Evolutionary conservation across 2,797 vertebrate species (phyloP).

Genomic region (Anguilla marmorata): DNA sequence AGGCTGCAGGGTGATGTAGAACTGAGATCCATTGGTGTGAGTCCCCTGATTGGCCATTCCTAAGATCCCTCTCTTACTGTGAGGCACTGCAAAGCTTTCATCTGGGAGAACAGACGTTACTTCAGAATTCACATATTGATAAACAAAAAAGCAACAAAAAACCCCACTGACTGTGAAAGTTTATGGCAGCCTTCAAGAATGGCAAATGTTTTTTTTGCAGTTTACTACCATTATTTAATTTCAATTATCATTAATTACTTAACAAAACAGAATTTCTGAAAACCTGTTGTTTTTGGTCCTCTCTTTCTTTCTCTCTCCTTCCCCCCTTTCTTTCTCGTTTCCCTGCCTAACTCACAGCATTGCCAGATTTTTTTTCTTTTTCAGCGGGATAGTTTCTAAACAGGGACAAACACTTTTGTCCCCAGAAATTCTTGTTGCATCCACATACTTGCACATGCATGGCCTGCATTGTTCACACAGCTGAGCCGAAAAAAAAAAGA

Average conservation of each 20-base stretch:
- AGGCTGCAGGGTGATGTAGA: constrained; percentile 86
- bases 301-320: background rate
- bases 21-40: constrained; percentile 86
- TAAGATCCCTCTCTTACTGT: constrained; percentile 78
- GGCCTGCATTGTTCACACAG: background rate
- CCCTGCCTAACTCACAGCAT: background rate
- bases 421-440: background rate
- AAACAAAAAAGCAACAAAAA: background rate
- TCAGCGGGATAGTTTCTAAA: background rate
- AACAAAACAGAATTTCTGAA: background rate
- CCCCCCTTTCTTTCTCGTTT: background rate
- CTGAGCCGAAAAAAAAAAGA: background rate
- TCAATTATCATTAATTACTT: background rate
- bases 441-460: background rate
- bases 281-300: background rate
- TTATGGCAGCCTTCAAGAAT: background rate
- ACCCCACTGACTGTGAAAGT: background rate
- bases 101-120: constrained; percentile 62
- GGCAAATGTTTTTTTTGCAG: background rate
- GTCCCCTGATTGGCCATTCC: constrained; percentile 85
- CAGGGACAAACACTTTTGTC: background rate
- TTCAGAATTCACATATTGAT: background rate
- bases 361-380: background rate
- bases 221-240: background rate
- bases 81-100: constrained; percentile 81